Conservation (phyloP, 64 coral and sea anemone genomes). For the Montipora foliosa region DNA sequence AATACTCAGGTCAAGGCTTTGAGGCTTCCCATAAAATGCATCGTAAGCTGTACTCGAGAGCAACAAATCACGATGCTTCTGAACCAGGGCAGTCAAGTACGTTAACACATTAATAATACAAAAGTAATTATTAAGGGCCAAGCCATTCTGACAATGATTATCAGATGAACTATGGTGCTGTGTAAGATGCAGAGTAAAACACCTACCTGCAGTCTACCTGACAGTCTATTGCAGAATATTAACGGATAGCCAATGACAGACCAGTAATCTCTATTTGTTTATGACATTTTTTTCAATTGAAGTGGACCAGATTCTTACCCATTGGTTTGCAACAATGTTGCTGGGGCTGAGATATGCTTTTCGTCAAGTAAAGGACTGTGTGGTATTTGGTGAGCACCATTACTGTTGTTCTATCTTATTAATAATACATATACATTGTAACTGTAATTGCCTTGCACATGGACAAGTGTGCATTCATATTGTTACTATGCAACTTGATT, state of each 20-base stretch:
- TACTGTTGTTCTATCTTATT: not conserved
- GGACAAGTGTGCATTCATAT: not conserved
- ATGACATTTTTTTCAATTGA: not conserved
- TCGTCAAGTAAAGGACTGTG: conserved; percentile 18
- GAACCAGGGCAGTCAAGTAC: not conserved
- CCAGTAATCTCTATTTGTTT: not conserved
- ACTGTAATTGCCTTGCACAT: not conserved
- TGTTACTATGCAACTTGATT: not conserved
- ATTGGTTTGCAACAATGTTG: conserved; percentile 42
- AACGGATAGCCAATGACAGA: not conserved
- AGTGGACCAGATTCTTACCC: conserved; percentile 58
- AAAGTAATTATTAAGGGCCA: not conserved
- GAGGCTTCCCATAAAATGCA: conserved; percentile 7
- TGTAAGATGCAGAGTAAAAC: too few species aligned
- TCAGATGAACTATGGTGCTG: too few species aligned
- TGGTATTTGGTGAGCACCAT: conserved; percentile 22
- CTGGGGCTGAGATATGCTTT: conserved; percentile 42
- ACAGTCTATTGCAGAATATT: too few species aligned
- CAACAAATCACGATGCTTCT: conserved; percentile 15
- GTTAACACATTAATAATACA: not conserved
- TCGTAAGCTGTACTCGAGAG: not conserved
- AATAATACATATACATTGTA: not conserved
- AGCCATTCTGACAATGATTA: not conserved
- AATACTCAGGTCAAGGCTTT: conserved; percentile 22
- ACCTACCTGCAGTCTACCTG: too few species aligned